Conservation (phyloP, 2,113 vertebrate genomes). For the Ochotona curzoniae region DNA sequence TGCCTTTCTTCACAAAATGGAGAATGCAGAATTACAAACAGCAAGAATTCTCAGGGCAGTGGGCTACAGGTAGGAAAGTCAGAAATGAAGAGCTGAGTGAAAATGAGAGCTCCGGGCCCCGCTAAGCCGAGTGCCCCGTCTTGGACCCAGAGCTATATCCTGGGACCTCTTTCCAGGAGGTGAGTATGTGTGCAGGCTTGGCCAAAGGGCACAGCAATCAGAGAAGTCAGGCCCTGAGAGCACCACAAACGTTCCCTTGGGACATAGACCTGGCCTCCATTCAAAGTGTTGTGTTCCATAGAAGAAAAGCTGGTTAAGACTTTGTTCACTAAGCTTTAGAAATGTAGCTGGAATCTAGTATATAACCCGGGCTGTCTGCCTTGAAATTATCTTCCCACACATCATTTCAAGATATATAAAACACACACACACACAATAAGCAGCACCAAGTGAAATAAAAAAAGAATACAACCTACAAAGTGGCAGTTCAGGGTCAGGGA, state of each 20-base stretch:
- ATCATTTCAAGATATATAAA: too few relatives aligned
- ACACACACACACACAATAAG: background rate
- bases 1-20: background rate
- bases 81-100: fast-evolving
- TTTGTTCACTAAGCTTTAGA: background rate
- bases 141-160: background rate
- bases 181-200: fast-evolving
- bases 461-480: background rate
- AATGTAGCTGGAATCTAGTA: background rate
- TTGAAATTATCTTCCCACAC: too few relatives aligned
- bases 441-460: background rate
- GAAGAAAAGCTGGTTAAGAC: background rate
- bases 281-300: background rate
- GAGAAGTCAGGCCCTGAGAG: background rate
- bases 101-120: background rate
- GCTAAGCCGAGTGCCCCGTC: background rate
- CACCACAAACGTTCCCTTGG: too few relatives aligned
- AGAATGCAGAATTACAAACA: background rate
- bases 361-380: background rate
- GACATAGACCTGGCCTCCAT: background rate
- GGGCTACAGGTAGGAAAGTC: background rate
- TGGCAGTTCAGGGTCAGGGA: background rate
- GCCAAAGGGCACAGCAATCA: background rate
- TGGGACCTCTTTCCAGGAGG: background rate
- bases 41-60: background rate